These are phyloP conservation scores for Pherbina coryleti DNA, from an alignment of 2,888 invertebrate species.

Conservation along the genomic window DNA sequence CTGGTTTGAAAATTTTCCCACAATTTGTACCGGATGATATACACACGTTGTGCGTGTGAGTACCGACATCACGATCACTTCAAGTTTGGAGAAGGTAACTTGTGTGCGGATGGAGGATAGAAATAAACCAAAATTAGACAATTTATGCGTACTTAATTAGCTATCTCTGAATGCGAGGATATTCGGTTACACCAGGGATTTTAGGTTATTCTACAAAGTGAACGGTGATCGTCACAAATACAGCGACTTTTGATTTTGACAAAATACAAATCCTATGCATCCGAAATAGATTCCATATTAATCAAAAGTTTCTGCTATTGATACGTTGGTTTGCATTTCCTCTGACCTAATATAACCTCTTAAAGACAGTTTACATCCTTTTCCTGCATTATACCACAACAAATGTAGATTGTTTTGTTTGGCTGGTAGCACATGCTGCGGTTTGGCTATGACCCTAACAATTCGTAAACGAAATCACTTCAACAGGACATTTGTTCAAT, in stretches of 20 bases:
- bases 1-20: slow-evolving; percentile 50
- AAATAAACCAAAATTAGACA: slow-evolving; percentile 53
- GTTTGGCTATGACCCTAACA: slow-evolving; percentile 49
- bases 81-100: neutral
- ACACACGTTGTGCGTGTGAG: slow-evolving; percentile 24
- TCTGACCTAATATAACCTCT: slow-evolving; percentile 11
- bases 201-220: neutral
- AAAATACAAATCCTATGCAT: neutral
- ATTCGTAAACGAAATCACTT: slow-evolving; percentile 55
- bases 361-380: slow-evolving; percentile 27
- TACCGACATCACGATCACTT: slow-evolving; percentile 5
- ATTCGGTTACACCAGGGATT: neutral
- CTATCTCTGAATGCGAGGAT: neutral
- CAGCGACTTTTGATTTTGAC: neutral
- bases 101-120: neutral
- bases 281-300: neutral
- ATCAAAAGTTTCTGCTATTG: neutral
- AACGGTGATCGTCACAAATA: neutral
- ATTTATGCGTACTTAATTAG: slow-evolving; percentile 59
- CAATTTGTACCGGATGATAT: slow-evolving; percentile 40
- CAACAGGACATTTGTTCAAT: slow-evolving; percentile 39
- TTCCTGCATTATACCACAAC: slow-evolving; percentile 2
- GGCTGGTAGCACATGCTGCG: slow-evolving; percentile 55
- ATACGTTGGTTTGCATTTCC: slow-evolving; percentile 20
- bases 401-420: neutral